Evolutionary conservation across 2,888 invertebrate species (phyloP).

Genomic region (Lycophotia porphyrea): DNA sequence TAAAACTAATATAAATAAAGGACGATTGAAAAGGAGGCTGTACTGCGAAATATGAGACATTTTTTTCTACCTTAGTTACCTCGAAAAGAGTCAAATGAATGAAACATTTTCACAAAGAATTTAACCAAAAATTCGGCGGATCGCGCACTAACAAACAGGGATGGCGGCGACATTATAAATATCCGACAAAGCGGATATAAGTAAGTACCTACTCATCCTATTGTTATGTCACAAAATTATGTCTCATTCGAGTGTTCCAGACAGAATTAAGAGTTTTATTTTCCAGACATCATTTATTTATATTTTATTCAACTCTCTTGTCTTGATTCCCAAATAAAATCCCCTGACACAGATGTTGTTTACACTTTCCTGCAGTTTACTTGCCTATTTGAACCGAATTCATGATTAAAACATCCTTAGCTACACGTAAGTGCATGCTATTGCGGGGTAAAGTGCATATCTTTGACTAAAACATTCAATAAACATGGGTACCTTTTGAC

Average conservation of each 20-base stretch:
- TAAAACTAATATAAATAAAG: constrained; percentile 23
- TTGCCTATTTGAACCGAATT: neutral
- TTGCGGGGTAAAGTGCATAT: neutral
- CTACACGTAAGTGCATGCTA: neutral
- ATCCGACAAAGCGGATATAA: constrained; percentile 30
- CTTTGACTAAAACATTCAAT: neutral
- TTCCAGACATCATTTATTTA: neutral
- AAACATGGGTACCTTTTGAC: neutral
- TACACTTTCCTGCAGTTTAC: neutral
- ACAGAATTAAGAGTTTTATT: neutral
- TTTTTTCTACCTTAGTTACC: constrained; percentile 52
- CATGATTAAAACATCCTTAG: neutral
- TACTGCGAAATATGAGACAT: constrained; percentile 36
- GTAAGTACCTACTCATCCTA: neutral
- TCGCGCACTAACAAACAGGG: constrained; percentile 32
- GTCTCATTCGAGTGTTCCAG: neutral
- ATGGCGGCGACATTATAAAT: constrained; percentile 28
- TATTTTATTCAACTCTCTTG: neutral
- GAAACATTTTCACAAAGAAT: constrained; percentile 62
- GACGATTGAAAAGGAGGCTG: neutral
- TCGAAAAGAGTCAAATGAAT: constrained; percentile 55
- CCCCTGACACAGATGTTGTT: neutral
- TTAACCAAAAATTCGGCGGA: constrained; percentile 51
- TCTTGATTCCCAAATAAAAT: neutral
- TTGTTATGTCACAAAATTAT: neutral